Conservation (phyloP, 2,113 vertebrate genomes). For the Lasiurus borealis region DNA sequence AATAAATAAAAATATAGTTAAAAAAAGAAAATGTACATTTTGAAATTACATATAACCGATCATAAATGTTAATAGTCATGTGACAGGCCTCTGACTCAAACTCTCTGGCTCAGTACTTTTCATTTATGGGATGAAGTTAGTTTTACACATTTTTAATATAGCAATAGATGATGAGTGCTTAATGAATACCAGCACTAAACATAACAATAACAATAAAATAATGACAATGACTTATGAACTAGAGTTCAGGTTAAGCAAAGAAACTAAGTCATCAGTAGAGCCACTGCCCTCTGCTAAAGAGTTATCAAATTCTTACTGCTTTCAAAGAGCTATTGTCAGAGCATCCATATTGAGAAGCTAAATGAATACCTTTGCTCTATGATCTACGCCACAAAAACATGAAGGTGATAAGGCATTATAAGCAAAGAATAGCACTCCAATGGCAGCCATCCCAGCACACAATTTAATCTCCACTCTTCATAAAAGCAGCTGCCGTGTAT, state of each 20-base stretch:
- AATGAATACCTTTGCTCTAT: neutral
- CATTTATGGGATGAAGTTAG: neutral
- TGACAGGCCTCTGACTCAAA: neutral
- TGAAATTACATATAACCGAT: neutral
- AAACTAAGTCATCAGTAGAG: neutral
- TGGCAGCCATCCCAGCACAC: slow-evolving; percentile 30
- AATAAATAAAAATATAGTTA: too few species aligned
- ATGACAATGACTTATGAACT: neutral
- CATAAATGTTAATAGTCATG: neutral
- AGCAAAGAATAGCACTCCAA: neutral
- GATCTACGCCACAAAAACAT: neutral
- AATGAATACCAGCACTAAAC: neutral
- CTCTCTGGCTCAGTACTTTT: neutral
- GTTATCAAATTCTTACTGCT: neutral
- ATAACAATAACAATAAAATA: neutral
- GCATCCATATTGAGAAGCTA: neutral
- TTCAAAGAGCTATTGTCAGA: neutral
- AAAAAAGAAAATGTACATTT: neutral
- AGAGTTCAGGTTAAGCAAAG: neutral
- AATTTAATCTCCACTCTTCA: slow-evolving; percentile 71
- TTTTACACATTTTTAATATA: neutral
- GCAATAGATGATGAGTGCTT: neutral
- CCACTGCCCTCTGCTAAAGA: neutral
- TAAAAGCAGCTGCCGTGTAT: slow-evolving; percentile 56
- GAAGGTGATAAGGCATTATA: neutral